Base-by-base conservation (phyloP, 1,140 invertebrate genomes). In the Elymnias hypermnestra region DNA sequence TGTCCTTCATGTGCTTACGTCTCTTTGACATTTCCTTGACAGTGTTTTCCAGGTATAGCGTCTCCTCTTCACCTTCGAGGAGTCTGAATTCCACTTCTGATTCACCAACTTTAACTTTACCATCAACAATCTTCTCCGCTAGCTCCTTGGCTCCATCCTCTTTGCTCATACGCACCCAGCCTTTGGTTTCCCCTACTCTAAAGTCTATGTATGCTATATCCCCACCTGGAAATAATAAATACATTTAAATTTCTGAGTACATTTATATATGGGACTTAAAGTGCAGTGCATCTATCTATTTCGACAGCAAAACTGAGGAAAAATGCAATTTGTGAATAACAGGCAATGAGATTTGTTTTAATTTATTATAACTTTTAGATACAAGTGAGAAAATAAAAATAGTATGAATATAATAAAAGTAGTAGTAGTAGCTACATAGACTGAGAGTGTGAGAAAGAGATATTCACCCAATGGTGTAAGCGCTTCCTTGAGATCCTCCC, bases 181-280 rank as follows among this genome's bases (percentile, higher is more conserved):
- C 94, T 61, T 92, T 88, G 0, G 87, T 79, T 50, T 95, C 89
- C 5, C 94, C 94, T 43, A 89, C 89, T 49, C 89, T 90, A 65
- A 91, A 95, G 59, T 95, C 93, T 46, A 95, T 87, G 74, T 89
- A 96, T 1, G 91, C 91, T 12, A 95, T 88, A 47, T 90, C 88
- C 2, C 83, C 87, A 36, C 89, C 90, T 73, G 13, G 13, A 33
- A 5, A 2, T 9, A 29, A 1, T 15, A 33, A 33, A 33, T 15
- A 5, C n/a, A 2, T 26, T 7, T 26, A n/a, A 1, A 26, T 21
- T 21, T 6, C 19, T 21, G 19, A n/a, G n/a, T n/a, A n/a, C n/a
- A n/a, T n/a, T n/a, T n/a, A n/a, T n/a, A n/a, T n/a, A n/a, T n/a
- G n/a, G n/a, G n/a, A n/a, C n/a, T n/a, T n/a, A n/a, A n/a, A n/a